Conservation (phyloP, 2,113 vertebrate species). For the Lichenostomus cassidix region DNA sequence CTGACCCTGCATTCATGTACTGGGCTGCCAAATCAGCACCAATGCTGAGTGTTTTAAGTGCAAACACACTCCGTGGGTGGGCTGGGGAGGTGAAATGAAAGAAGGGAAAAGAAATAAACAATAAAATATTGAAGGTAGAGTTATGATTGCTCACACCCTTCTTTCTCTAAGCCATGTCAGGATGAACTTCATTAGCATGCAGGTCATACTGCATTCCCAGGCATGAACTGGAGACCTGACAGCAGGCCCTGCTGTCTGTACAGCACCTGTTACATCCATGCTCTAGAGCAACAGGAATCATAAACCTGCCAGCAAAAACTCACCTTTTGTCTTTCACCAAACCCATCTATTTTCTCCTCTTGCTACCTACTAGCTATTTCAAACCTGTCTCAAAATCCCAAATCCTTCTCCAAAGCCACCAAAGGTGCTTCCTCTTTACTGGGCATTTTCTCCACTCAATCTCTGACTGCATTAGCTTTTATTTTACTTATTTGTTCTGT, state of each 20-base stretch:
- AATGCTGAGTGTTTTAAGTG: background rate
- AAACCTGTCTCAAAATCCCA: background rate
- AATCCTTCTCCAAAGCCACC: background rate
- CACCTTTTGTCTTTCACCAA: background rate
- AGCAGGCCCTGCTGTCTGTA: background rate
- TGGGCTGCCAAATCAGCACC: background rate
- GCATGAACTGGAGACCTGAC: background rate
- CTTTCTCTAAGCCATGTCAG: background rate
- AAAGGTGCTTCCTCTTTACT: background rate
- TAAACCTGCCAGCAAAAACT: background rate
- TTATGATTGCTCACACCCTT: background rate
- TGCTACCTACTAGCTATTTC: background rate
- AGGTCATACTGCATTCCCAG: background rate
- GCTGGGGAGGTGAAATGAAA: background rate
- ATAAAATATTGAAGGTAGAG: background rate
- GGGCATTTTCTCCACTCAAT: background rate
- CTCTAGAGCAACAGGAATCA: background rate
- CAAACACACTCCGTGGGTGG: background rate
- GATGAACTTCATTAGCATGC: conserved; percentile 32
- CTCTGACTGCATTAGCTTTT: background rate
- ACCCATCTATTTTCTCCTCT: background rate
- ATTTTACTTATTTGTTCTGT: background rate
- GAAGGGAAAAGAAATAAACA: background rate
- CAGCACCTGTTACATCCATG: background rate
- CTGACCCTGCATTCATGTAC: background rate